Evolutionary conservation across 2,113 vertebrate species (phyloP).

Genomic region (Penelope pileata): DNA sequence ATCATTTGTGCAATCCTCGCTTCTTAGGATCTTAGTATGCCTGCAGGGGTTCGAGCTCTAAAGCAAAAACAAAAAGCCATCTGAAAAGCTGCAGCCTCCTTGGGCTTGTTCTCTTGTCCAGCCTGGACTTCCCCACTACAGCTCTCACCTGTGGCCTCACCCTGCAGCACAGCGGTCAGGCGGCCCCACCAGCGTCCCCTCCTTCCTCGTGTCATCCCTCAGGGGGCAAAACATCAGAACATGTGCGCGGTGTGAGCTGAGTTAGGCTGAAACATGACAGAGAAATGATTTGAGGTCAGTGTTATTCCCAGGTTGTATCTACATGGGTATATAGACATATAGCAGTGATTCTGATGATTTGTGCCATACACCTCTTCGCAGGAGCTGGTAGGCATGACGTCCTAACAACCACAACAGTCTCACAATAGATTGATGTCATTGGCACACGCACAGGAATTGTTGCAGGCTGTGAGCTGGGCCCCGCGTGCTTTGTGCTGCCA

Average conservation of each 20-base stretch:
- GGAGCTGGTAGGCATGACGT: neutral
- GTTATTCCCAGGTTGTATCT: neutral
- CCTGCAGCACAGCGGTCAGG: no score
- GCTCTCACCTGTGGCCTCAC: no score
- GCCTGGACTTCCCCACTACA: no score
- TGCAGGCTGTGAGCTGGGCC: neutral
- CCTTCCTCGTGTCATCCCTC: neutral
- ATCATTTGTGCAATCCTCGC: no score
- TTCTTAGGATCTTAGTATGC: neutral
- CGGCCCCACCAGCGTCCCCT: no score
- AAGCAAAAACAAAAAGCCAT: no score
- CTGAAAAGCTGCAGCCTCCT: no score
- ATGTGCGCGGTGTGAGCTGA: neutral
- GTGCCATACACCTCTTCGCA: neutral
- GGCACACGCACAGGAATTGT: neutral
- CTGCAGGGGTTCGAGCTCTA: neutral
- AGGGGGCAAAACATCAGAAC: neutral
- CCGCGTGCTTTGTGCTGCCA: neutral
- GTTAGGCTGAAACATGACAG: neutral
- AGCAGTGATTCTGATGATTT: conserved; percentile 13
- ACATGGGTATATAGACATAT: no score
- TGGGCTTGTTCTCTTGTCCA: no score
- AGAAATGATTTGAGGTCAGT: neutral
- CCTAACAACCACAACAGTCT: neutral
- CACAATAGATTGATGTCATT: neutral